Evolutionary conservation across 1,140 invertebrate genomes (phyloP), one percentile per base, ranked within the genome.

Genomic region (Cherax destructor): DNA sequence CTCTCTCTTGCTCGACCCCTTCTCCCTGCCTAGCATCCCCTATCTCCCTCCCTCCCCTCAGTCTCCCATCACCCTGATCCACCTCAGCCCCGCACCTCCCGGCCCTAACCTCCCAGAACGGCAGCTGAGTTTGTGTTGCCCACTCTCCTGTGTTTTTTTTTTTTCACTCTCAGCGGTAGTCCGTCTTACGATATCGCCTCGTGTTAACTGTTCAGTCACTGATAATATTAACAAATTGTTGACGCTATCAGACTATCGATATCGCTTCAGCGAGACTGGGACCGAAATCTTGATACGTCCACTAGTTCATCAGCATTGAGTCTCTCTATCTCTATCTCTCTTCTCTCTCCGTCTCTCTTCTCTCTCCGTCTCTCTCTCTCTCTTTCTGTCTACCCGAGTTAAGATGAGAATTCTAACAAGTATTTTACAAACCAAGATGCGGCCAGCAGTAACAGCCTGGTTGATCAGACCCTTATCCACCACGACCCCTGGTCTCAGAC

Each of bases 41-140:
- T 18, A 59, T 49, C 7, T 30, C 79, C 18, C 13, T 61, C 65
- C 50, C 41, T n/a, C 65, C 61, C 18, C 13, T 18, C 61, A 56
- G 61, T 5, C 61, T 21, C 61, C 61, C 61, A 10, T 65, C 61
- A 65, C 4, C 56, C 61, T 65, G 30, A 41, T 24, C 9, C n/a
- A n/a, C 61, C 50, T 56, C 50, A 52, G 5, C 78, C 78, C 41
- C 77, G n/a, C 74, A 61, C 86, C 50, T n/a, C 77, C 50, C 87
- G 65, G 21, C 78, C 56, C 61, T 72, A 30, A 56, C 49, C 87
- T 76, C 87, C 69, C 87, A 72, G 78, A 83, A 83, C 87, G 80
- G 79, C 87, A 89, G 87, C 87, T 89, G 87, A 89, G 87, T 76
- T 81, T 74, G 79, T 89, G 87, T 89, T 89, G 87, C 87, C 87